Conservation (phyloP, 2,888 invertebrate species). For the Cinara cedri region DNA sequence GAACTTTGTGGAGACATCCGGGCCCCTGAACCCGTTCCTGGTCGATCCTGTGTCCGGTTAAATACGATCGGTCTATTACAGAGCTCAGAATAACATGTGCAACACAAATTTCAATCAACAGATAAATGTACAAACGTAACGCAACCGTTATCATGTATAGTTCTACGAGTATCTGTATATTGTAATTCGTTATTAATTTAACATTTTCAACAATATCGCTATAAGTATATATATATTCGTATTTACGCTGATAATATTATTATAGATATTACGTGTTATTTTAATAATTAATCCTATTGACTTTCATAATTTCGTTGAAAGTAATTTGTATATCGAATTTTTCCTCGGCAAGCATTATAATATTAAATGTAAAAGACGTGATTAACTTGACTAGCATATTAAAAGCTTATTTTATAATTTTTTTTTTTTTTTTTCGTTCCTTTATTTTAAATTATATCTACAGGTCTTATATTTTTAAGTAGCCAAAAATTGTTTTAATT, state of each 20-base stretch:
- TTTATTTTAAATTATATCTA: background rate
- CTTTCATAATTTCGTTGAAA: background rate
- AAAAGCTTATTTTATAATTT: conserved; percentile 18
- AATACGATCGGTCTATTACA: no score
- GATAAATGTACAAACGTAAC: no score
- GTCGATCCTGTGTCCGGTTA: no score
- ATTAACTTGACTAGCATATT: background rate
- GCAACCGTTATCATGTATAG: no score
- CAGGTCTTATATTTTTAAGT: background rate
- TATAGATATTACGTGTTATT: background rate
- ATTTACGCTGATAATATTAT: background rate
- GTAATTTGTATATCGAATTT: background rate
- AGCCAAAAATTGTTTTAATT: background rate
- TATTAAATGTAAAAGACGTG: conserved; percentile 1
- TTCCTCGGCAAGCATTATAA: background rate
- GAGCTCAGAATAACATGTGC: no score
- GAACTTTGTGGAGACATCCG: no score
- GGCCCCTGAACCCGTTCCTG: no score
- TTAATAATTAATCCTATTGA: background rate
- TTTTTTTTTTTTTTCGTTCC: background rate
- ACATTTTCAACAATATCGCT: background rate
- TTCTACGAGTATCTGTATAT: no score
- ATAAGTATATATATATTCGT: no score
- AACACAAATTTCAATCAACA: no score
- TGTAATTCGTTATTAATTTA: no score